Conservation (phyloP, 2,113 vertebrate genomes). For the Brachionichthys hirsutus region DNA sequence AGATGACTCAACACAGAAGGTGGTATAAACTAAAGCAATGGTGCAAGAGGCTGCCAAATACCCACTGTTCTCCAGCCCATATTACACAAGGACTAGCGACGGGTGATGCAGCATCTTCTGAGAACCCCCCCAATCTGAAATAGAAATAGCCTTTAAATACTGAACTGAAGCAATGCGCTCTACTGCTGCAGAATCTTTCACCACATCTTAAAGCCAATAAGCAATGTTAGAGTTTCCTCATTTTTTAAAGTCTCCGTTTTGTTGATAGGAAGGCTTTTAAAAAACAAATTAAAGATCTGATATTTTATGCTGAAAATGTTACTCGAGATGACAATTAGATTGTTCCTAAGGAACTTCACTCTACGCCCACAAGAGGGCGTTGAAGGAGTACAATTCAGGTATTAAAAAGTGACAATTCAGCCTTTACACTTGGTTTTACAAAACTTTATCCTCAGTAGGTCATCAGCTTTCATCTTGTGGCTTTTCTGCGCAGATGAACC, state of each 20-base stretch:
- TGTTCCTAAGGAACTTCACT: neutral
- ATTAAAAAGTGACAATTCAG: neutral
- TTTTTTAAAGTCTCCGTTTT: neutral
- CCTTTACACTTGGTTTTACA: neutral
- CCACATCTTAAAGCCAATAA: neutral
- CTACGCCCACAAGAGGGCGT: slow-evolving; percentile 36
- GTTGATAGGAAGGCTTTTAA: neutral
- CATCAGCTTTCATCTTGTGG: neutral
- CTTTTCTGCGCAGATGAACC: too few species aligned
- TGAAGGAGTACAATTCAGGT: neutral
- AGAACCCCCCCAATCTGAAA: too few species aligned
- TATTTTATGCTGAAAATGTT: too few species aligned
- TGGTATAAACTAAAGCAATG: neutral
- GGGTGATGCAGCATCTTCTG: too few species aligned
- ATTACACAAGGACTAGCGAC: too few species aligned
- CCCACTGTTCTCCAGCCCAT: neutral
- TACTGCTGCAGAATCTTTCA: neutral
- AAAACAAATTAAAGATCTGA: neutral
- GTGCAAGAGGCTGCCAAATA: neutral
- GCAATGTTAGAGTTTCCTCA: neutral
- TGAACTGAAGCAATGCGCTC: neutral
- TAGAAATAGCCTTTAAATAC: too few species aligned
- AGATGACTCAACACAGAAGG: too few species aligned
- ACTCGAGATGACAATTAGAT: neutral
- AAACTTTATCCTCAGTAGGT: neutral